Evolutionary conservation across 1,140 invertebrate species (phyloP), one percentile per base, ranked within the genome.

Genomic region (Zaprionus davidi): DNA sequence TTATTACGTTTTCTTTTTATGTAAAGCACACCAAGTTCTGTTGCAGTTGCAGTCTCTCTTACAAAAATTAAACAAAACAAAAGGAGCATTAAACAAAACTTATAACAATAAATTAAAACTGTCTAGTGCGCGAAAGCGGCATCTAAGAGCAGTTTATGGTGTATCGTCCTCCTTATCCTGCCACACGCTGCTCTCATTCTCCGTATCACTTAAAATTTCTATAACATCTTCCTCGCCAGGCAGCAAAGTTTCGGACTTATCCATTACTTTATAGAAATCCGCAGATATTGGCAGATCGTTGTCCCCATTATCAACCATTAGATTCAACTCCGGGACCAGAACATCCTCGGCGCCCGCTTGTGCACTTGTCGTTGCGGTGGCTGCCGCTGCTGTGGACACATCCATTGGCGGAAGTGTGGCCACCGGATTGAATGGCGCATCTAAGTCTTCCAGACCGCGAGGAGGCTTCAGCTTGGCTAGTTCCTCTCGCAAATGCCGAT

Each of bases 401-500:
- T 82, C 84, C 74, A 92, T 92, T 9, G 79, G 85, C 2, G 92
- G 84, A 20, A 92, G 31, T 2, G 83, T 84, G 26, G 91, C 86
- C 79, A 95, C 90, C 81, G 94, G 91, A 93, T 92, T 93, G 76
- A 94, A 94, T 12, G 95, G 95, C 71, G 95, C 94, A 71, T 94
- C 95, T 71, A 96, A 92, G 78, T 96, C 96, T 81, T 96, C 96
- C 17, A 97, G 93, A 4, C 96, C 96, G 51, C 94, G 93, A 4
- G 96, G 96, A 11, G 96, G 95, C 82, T 96, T 95, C 84, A 98
- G 93, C 93, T 97, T 97, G 24, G 95, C 94, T 73, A 97, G 93
- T 93, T 97, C 96, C 92, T 97, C 96, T 72, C 96, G 95, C 71
- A 97, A 93, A 82, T 96, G 95, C 73, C 95, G 95, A 92, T 96